Evolutionary conservation across 2,797 vertebrate species (phyloP), one percentile per base, ranked within the genome.

Genomic region (Simalia tracyae): DNA sequence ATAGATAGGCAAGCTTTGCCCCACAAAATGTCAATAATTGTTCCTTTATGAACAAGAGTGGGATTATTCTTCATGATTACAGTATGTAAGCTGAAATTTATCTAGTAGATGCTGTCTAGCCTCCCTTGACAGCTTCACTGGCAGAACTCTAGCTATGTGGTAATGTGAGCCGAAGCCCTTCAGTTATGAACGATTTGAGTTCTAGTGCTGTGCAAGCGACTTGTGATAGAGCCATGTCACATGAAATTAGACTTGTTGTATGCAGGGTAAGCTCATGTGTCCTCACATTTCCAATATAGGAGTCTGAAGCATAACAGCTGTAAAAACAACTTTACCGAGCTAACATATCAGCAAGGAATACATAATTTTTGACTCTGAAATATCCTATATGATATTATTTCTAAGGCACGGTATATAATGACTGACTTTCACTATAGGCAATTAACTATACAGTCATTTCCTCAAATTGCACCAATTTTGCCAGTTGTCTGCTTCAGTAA

Each of bases 111-210:
- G 61, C 68, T 92, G 36, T 57, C 88, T 91, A 50, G 84, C 36
- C 66, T 84, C 85, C 50, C 54, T 42, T 84, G 84, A 92, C 11
- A 68, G 68, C 26, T 36, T 64, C 90, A 88, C 60, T 88, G 88
- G 22, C 0, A 56, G 87, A 92, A 87, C 36, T 12, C 31, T 8
- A 4, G 0, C 22, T 72, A 66, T 56, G 5, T 7, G 54, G 50
- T 28, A 46, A 61, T 26, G 14, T 0, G 0, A 1, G n/a, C 0
- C 0, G n/a, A 15, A 54, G 12, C 0, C 0, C 0, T 3, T 14
- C 87, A 56, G 68, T 93, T 88, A 81, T 89, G 90, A 1, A 0
- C 4, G 4, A 15, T 90, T 0, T 0, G 26, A 4, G 0, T 60
- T 93, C 68, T 57, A 87, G 17, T 17, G 46, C 50, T 1, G 2